A percentile compares a stretch with the other conserved stretches of the same genome.
phyloP scores from a whole-genome alignment of 1,140 invertebrate species.

The Thaumatotibia leucotreta region DNA sequence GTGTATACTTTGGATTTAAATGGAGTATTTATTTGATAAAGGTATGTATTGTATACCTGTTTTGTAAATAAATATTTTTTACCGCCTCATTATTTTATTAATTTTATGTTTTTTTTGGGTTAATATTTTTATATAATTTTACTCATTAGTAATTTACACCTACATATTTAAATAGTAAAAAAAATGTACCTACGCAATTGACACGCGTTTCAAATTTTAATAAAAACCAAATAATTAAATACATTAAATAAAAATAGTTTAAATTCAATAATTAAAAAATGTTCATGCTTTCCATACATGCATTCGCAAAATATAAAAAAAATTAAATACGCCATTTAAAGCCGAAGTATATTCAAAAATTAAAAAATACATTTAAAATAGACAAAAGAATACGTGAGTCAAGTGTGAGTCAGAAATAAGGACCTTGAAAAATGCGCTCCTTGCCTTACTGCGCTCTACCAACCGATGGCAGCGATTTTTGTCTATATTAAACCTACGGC shows the following conservation, averaged over 20 bases:
- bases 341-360: too few species aligned
- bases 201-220: too few species aligned
- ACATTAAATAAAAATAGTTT: too few species aligned
- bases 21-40: background rate
- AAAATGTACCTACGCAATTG: too few species aligned
- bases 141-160: too few species aligned
- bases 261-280: too few species aligned
- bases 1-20: background rate
- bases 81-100: background rate
- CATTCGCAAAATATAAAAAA: too few species aligned
- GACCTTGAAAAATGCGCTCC: constrained; percentile 1
- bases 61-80: background rate
- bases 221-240: too few species aligned
- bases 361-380: background rate
- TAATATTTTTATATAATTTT: background rate
- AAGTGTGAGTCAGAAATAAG: background rate
- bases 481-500: background rate
- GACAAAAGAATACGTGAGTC: constrained; percentile 2
- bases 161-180: too few species aligned
- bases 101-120: background rate
- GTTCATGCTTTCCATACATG: too few species aligned
- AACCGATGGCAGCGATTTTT: background rate
- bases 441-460: background rate
- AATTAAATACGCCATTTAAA: too few species aligned
- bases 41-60: background rate